A percentile compares a stretch with the other conserved stretches of the same genome.
phyloP scores from a whole-genome alignment of 2,888 invertebrate genomes.

The Euproctis similis region DNA sequence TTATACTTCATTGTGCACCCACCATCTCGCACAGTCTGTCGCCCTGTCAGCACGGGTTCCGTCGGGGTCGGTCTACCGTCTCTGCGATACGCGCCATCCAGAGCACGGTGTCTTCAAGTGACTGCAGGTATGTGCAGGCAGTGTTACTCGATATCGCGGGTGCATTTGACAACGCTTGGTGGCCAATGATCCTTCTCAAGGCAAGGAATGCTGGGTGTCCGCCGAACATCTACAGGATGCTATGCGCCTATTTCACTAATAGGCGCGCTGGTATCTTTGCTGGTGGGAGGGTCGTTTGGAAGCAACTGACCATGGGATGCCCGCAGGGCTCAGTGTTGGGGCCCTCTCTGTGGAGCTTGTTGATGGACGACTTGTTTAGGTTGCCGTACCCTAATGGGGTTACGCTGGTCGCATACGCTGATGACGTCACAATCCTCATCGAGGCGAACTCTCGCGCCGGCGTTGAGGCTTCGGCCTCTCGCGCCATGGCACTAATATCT shows the following conservation, averaged over 20 bases:
- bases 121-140: slow-evolving; percentile 16
- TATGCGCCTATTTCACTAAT: slow-evolving; percentile 20
- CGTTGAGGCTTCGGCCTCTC: slow-evolving; percentile 2
- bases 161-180: too few relatives aligned
- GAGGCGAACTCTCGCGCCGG: slow-evolving; percentile 9
- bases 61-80: too few relatives aligned
- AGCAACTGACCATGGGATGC: slow-evolving; percentile 18
- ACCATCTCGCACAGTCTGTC: slow-evolving; percentile 6
- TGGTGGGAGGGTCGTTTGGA: slow-evolving; percentile 10
- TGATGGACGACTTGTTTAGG: slow-evolving; percentile 20
- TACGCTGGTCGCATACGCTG: too few relatives aligned
- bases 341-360: slow-evolving; percentile 19
- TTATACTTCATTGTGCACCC: slow-evolving; percentile 16
- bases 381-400: slow-evolving; percentile 14
- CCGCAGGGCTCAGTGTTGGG: too few relatives aligned
- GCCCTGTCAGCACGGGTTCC: slow-evolving; percentile 28
- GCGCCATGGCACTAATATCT: neutral
- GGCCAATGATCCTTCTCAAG: slow-evolving; percentile 27
- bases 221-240: slow-evolving; percentile 18
- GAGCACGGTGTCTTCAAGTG: neutral
- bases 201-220: too few relatives aligned
- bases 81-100: slow-evolving; percentile 15
- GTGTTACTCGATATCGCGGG: slow-evolving; percentile 28
- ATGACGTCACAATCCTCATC: too few relatives aligned
- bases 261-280: too few relatives aligned